These are phyloP conservation scores for Epinephelus cyanopodus DNA, from an alignment of 2,113 vertebrate genomes.

Conservation along the genomic window DNA sequence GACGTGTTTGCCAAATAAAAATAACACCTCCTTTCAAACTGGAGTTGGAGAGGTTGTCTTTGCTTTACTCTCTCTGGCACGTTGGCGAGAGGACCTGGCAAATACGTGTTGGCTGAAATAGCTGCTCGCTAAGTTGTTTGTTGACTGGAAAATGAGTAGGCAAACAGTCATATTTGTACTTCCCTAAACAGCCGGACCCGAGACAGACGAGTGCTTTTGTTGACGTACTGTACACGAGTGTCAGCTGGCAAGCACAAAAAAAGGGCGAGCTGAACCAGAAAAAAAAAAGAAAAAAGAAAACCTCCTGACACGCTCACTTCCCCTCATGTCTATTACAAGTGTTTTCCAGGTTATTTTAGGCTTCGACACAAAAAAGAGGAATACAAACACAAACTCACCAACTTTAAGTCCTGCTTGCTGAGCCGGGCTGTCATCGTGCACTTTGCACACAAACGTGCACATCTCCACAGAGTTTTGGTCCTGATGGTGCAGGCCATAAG, in stretches of 20 bases:
- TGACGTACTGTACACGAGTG: slow-evolving; percentile 48
- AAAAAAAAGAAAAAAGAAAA: neutral
- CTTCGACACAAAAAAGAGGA: neutral
- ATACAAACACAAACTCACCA: slow-evolving; percentile 83
- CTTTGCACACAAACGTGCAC: slow-evolving; percentile 97
- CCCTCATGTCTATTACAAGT: slow-evolving; percentile 3
- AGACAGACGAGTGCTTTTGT: slow-evolving; percentile 42
- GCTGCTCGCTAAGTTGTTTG: slow-evolving; percentile 19
- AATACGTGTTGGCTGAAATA: neutral
- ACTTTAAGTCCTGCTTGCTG: slow-evolving; percentile 91
- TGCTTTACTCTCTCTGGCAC: slow-evolving; percentile 18
- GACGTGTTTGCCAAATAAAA: slow-evolving; percentile 13
- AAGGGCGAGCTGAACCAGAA: neutral
- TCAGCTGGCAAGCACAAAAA: slow-evolving; percentile 51
- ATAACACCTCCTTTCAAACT: neutral
- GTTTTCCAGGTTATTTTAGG: slow-evolving; percentile 40
- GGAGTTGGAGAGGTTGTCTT: neutral
- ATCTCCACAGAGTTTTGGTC: slow-evolving; percentile 94
- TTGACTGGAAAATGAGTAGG: slow-evolving; percentile 62
- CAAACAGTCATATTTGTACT: slow-evolving; percentile 60
- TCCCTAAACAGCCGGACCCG: slow-evolving; percentile 55
- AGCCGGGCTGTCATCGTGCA: slow-evolving; percentile 91
- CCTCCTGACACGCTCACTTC: slow-evolving; percentile 33
- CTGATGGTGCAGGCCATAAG: slow-evolving; percentile 94
- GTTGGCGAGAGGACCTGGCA: slow-evolving; percentile 15